Base-by-base conservation (phyloP, 2,888 invertebrate species). In the Caradrina clavipalpis region DNA sequence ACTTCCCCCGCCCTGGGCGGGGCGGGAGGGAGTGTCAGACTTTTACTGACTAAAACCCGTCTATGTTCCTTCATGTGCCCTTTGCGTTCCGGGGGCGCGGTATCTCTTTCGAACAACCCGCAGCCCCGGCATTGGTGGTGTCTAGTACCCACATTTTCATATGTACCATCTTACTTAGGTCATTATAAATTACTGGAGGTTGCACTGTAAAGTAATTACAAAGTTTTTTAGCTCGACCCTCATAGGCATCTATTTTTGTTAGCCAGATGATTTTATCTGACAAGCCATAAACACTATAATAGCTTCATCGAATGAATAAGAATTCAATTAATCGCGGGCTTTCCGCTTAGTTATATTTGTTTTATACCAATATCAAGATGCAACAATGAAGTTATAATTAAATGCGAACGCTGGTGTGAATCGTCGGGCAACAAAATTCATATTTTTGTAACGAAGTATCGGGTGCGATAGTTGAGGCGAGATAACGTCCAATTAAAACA, bases 401-500 rank as follows among this genome's bases (percentile, higher is more conserved):
- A 89, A 90, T 87, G 87, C 88, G 86, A 88, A 87, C 86, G 91
- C 86, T 90, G 91, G 93, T 92, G 93, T 94, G 93, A 93, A 94
- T 89, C 88, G 89, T 88, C 84, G 86, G 88, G 60, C 84, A 92
- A 92, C 91, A 88, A 92, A 92, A 92, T 94, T 95, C 91, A 94
- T 94, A 94, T 94, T 93, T 93, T 91, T 80, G 86, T 90, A 92
- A 91, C 89, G 89, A 90, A 88, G 89, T 91, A 92, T 91, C 90
- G 89, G 77, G 88, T 85, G 89, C 88, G 95, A 95, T 95, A 92
- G 93, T 89, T 87, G 80, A 87, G 82, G 80, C 76, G 83, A 93
- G 95, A 95, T 95, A 95, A 90, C 90, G 93, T 90, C 95, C 95
- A 95, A 96, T 96, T 96, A 96, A 95, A 95, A 95, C 95, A 95